phyloP scores from a whole-genome alignment of 2,113 vertebrate species.

The Phalacrocorax pelagicus region DNA sequence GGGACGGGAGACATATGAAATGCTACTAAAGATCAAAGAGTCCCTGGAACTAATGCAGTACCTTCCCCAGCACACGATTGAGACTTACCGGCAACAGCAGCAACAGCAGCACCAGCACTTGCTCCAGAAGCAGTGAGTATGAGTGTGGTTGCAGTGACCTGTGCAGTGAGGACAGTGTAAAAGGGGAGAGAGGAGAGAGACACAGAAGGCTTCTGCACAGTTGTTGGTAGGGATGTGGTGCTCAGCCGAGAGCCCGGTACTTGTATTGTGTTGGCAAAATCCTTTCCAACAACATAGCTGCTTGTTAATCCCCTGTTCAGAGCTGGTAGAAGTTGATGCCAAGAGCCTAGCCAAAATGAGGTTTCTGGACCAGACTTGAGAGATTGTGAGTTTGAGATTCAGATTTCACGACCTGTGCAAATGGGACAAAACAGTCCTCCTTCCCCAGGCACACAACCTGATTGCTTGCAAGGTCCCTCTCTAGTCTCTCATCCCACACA shows the following conservation, averaged over 20 bases:
- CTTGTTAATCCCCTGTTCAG: neutral
- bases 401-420: neutral
- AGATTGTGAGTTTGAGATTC: neutral
- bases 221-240: neutral
- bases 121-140: slow-evolving; percentile 98
- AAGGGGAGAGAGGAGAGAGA: slow-evolving; percentile 47
- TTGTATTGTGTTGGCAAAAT: neutral
- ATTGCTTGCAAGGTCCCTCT: neutral
- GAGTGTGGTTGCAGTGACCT: neutral
- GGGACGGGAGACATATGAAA: slow-evolving; percentile 96
- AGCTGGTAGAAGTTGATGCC: neutral
- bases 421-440: neutral
- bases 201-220: neutral
- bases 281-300: neutral
- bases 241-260: neutral
- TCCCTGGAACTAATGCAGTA: slow-evolving; percentile 98
- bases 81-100: slow-evolving; percentile 96
- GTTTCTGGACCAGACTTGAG: neutral
- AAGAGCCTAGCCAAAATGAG: neutral
- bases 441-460: accelerated
- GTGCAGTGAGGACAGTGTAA: neutral
- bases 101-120: slow-evolving; percentile 98
- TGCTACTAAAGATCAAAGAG: slow-evolving; percentile 98
- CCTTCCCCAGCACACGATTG: slow-evolving; percentile 96
- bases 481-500: neutral